Evolutionary conservation across 2,113 vertebrate genomes (phyloP).

Genomic region (Stercorarius parasiticus): DNA sequence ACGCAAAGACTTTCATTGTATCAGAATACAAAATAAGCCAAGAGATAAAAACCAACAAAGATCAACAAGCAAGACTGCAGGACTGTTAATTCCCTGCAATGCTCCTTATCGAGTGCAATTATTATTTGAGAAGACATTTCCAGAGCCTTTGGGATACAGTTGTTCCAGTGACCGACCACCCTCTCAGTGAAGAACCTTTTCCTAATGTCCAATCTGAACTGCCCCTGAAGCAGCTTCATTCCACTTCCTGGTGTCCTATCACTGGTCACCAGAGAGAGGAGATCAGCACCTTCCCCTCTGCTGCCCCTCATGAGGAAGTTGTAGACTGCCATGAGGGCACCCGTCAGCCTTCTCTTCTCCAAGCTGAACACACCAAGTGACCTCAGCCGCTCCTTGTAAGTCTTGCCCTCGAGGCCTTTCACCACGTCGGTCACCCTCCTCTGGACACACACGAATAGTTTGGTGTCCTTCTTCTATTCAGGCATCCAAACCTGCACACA

Average conservation of each 20-base stretch:
- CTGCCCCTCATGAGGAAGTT: neutral
- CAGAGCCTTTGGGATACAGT: neutral
- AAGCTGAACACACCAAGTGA: neutral
- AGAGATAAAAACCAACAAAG: neutral
- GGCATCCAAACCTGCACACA: neutral
- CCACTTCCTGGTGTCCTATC: neutral
- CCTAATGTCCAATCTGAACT: neutral
- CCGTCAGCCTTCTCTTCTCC: neutral
- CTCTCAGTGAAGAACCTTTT: neutral
- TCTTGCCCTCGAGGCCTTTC: neutral
- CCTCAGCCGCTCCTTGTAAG: neutral
- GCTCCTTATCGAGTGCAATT: neutral
- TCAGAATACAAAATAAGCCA: neutral
- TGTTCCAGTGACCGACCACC: neutral
- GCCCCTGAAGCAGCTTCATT: neutral
- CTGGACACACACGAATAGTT: neutral
- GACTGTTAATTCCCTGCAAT: neutral
- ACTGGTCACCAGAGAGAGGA: neutral
- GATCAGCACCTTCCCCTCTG: neutral
- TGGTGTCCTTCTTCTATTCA: neutral
- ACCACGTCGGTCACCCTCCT: neutral
- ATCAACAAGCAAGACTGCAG: neutral
- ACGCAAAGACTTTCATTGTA: neutral
- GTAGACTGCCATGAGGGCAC: neutral
- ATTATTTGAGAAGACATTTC: neutral